Percentiles rank a stretch among this genome's conserved stretches.
These are phyloP conservation scores for Papilio polytes DNA, from an alignment of 1,140 invertebrate genomes.

Conservation along the genomic window DNA sequence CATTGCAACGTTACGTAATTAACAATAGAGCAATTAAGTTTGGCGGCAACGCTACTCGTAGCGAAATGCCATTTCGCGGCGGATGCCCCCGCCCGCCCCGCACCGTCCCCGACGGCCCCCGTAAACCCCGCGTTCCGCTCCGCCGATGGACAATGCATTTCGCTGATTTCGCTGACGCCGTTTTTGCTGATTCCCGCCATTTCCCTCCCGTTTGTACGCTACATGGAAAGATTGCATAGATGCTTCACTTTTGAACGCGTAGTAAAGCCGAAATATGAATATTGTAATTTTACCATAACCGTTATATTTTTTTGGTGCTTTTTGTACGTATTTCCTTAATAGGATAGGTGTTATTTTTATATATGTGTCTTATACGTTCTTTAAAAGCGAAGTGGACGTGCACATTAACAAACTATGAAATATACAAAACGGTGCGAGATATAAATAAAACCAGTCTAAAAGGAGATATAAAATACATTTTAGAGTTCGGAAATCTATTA, in stretches of 20 bases:
- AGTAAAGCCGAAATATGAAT: constrained; percentile 42
- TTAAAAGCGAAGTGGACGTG: too few species aligned
- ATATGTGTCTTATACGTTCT: too few species aligned
- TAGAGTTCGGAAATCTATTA: constrained; percentile 29
- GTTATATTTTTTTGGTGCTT: neutral
- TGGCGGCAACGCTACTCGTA: constrained; percentile 62
- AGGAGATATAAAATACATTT: constrained; percentile 29
- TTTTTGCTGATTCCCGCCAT: constrained; percentile 68
- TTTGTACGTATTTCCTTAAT: neutral
- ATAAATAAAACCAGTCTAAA: constrained; percentile 12
- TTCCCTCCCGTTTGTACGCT: constrained; percentile 46
- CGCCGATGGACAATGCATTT: constrained; percentile 68
- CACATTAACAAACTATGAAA: too few species aligned
- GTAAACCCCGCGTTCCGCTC: constrained; percentile 55
- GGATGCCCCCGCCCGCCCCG: constrained; percentile 47
- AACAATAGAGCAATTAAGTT: constrained; percentile 83
- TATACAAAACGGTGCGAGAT: too few species aligned
- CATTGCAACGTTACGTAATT: constrained; percentile 80
- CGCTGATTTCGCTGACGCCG: constrained; percentile 75
- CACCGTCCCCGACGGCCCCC: constrained; percentile 38
- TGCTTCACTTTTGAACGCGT: constrained; percentile 50
- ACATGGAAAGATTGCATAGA: constrained; percentile 47
- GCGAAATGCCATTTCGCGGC: constrained; percentile 72
- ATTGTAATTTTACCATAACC: neutral
- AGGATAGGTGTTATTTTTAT: too few species aligned